Base-by-base conservation (phyloP, 2,113 vertebrate species). In the Romanogobio albipinnatus region DNA sequence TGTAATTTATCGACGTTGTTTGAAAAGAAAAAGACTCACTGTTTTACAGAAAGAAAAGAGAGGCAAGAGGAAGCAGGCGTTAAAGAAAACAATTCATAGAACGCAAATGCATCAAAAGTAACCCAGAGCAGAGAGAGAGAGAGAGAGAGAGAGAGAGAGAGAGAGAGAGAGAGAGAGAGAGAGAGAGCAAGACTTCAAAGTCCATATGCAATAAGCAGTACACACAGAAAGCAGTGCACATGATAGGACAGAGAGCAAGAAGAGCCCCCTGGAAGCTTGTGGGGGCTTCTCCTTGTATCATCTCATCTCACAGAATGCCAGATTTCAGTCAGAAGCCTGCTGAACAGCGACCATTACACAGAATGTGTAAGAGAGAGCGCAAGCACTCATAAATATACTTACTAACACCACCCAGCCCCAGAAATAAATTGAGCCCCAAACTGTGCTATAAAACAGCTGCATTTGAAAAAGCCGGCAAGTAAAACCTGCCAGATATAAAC, bases 1-100 rank as follows among this genome's bases (percentile, higher is more conserved):
- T 94, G 93, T 94, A 94, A 94, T 94, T 95, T 93, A 94, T 94
- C 90, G 92, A 92, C 87, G 88, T 88, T 22, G 85, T 93, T 94
- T 94, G 90, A 93, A 93, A 93, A 88, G 88, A 61, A 90, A 90
- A 89, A 92, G 88, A 92, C 90, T 91, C 90, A 89, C 89, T 88
- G 88, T 93, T 93, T 85, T 88, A 90, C 86, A 86, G 89, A 83
- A 90, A 91, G 89, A 91, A 90, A 89, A 93, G 89, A 90, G 82
- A 92, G 91, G 88, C 86, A 90, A 36, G 66, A 88, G 89, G 91
- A 93, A 88, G 81, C 90, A 88, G 87, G 90, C 92, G 93, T 92
- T 92, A 93, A 92, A 92, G 90, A 92, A 85, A 93, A 92, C 91
- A 90, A 93, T 93, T 93, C 92, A 93, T 91, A 91, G 92, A 93